Base-by-base conservation (phyloP, 2,113 vertebrate species). In the Cacatua alba region DNA sequence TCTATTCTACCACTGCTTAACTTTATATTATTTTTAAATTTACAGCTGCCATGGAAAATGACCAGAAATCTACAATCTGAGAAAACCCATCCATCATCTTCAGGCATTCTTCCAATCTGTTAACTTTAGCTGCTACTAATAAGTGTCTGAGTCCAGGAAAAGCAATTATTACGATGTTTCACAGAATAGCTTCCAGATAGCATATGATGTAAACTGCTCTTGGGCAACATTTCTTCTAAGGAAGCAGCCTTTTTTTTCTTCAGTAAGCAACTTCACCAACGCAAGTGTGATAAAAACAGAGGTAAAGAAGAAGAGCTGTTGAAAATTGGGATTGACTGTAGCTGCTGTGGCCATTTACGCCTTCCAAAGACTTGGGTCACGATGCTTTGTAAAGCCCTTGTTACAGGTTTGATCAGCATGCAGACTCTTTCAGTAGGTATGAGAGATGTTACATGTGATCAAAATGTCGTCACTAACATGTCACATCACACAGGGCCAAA, bases 91-190 rank as follows among this genome's bases (percentile, higher is more conserved):
- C 98, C 98, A 98, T 99, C 98, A 98, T 98, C 80, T 95, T 86
- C 90, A 78, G 93, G 91, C 93, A 95, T 9, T 78, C 90, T 95
- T 96, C 94, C 96, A 95, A 86, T 91, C 90, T 91, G 98, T 97
- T 98, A 98, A 98, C 98, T 98, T 98, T 98, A 98, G 98, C 98
- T 98, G 98, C 98, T 98, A 98, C 98, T 99, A 98, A 97, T 98
- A 98, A 98, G 98, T 98, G 98, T 98, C 98, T 98, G 97, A 98
- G 97, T 97, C 97, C 97, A 97, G 97, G 95, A 97, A 94, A 96
- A 85, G 87, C 94, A 97, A 97, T 98, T 97, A 92, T 72, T 93
- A 68, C 0, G 3, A 92, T 94, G 97, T 98, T 98, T 98, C 96
- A 98, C 96, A 98, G 98, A 98, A 98, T 96, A 97, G 97, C 98